A percentile compares a stretch with the other conserved stretches of the same genome.
phyloP scores from a whole-genome alignment of 2,888 invertebrate genomes.

The Mellilla xanthometata region DNA sequence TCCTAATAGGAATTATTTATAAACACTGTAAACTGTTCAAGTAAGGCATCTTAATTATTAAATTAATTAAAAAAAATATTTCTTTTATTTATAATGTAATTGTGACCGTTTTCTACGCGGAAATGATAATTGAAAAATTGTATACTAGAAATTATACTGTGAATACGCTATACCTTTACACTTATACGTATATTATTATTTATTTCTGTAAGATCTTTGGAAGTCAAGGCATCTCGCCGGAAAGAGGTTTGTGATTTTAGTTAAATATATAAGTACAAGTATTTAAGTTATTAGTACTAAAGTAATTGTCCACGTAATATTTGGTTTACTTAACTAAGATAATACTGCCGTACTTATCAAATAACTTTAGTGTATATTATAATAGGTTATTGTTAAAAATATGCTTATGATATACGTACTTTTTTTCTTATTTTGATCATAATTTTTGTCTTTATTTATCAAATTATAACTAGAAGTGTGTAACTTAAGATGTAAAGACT shows the following conservation, averaged over 20 bases:
- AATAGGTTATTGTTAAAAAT: slow-evolving; percentile 8
- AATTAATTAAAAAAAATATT: too few relatives aligned
- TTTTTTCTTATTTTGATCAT: not conserved
- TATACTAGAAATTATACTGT: too few relatives aligned
- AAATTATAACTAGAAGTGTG: not conserved
- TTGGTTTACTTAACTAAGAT: slow-evolving; percentile 12
- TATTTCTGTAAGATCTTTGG: too few relatives aligned
- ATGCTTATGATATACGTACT: slow-evolving; percentile 10
- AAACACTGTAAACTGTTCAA: too few relatives aligned
- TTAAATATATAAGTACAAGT: slow-evolving; percentile 76
- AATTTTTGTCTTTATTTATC: not conserved
- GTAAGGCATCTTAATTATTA: too few relatives aligned
- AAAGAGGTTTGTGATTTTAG: slow-evolving; percentile 69
- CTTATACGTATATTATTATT: too few relatives aligned
- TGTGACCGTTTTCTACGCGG: too few relatives aligned
- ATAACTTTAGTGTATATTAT: slow-evolving; percentile 13
- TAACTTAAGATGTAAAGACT: not conserved
- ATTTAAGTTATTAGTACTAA: slow-evolving; percentile 51
- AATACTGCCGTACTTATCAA: slow-evolving; percentile 17
- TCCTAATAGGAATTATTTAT: too few relatives aligned
- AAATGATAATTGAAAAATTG: too few relatives aligned
- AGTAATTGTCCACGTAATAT: slow-evolving; percentile 41
- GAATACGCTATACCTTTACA: too few relatives aligned
- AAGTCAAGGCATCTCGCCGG: slow-evolving; percentile 6
- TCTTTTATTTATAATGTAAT: too few relatives aligned